Conservation (phyloP, 2,797 vertebrate species). For the Oreortyx pictus region DNA sequence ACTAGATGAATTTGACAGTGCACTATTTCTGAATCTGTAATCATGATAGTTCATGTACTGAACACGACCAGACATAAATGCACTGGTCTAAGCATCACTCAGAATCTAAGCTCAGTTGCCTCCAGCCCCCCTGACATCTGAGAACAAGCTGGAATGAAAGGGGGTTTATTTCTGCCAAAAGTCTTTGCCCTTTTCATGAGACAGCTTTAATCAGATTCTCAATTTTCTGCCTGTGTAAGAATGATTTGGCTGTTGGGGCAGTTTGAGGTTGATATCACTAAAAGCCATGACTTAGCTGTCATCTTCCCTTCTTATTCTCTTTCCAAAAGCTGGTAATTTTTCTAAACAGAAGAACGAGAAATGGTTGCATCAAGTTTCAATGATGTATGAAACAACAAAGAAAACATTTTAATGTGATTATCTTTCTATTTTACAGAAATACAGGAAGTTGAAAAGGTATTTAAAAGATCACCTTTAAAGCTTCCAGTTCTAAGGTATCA, state of each 20-base stretch:
- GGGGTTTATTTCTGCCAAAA: background rate
- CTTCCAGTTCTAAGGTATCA: slow-evolving; percentile 43
- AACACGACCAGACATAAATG: background rate
- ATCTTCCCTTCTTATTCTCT: background rate
- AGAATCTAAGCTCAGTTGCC: background rate
- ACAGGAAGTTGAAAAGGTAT: slow-evolving; percentile 12
- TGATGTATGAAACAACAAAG: slow-evolving; percentile 26
- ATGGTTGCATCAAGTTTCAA: slow-evolving; percentile 14
- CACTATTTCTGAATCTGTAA: background rate
- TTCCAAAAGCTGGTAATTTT: background rate
- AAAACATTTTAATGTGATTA: slow-evolving; percentile 33
- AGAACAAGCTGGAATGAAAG: background rate
- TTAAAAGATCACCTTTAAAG: slow-evolving; percentile 48
- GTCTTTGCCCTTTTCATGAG: background rate
- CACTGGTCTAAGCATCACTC: background rate
- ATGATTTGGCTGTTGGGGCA: background rate
- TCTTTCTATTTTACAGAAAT: slow-evolving; percentile 23
- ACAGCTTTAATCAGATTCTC: background rate
- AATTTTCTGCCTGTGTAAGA: background rate
- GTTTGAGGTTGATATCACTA: background rate
- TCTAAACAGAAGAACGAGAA: background rate
- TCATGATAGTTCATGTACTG: background rate
- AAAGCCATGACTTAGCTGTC: background rate
- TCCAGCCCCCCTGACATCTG: background rate
- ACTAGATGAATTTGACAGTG: background rate